These are phyloP conservation scores for Aspiorhynchus laticeps DNA, from an alignment of 2,113 vertebrate species.

Conservation along the genomic window DNA sequence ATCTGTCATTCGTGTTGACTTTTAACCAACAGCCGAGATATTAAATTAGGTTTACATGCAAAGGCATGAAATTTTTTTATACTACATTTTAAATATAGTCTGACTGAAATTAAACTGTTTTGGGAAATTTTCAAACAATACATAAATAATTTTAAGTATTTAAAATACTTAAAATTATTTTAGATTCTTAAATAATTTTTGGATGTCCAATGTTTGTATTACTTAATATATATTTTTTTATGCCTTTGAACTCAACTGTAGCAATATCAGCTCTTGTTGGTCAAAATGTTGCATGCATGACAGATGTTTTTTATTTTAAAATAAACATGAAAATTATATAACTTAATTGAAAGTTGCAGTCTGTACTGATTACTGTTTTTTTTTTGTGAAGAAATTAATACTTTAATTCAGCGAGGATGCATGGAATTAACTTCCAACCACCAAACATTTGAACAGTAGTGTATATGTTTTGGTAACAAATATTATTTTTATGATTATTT, in stretches of 20 bases:
- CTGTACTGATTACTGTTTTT: background rate
- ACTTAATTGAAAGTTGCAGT: background rate
- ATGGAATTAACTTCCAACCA: too few species aligned
- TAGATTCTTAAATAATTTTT: background rate
- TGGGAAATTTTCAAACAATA: background rate
- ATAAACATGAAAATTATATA: background rate
- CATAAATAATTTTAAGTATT: too few species aligned
- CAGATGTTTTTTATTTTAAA: background rate
- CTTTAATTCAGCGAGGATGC: background rate
- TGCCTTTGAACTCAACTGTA: background rate
- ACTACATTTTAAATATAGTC: background rate
- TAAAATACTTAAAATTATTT: too few species aligned
- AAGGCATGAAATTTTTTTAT: background rate
- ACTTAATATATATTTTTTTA: background rate
- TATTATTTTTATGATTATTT: background rate
- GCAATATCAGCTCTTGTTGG: background rate
- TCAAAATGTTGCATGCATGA: background rate
- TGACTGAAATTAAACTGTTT: background rate
- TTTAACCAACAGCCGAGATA: background rate
- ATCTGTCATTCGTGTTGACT: background rate
- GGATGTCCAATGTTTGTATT: background rate
- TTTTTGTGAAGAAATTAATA: too few species aligned
- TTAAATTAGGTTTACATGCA: background rate
- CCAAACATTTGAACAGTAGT: background rate
- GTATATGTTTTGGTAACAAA: background rate